These are phyloP conservation scores for Balaenoptera acutorostrata DNA, from an alignment of 2,113 vertebrate species.

Conservation along the genomic window DNA sequence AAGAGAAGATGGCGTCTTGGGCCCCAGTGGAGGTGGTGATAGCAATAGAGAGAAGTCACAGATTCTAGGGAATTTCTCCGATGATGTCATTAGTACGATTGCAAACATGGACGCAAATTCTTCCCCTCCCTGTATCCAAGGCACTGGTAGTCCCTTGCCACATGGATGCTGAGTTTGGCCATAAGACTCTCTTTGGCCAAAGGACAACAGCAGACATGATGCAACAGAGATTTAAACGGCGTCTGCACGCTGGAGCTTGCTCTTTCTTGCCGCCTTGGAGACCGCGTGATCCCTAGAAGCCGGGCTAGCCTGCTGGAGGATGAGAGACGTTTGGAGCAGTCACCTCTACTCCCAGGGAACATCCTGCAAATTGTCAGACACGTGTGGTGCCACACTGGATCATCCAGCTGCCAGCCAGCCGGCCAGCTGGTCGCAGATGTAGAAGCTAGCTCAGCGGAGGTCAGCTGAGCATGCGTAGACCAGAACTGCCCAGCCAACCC, in stretches of 20 bases:
- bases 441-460: not conserved
- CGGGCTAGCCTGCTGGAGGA: not conserved
- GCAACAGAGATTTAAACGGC: not conserved
- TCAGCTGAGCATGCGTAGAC: not conserved
- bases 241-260: accelerated
- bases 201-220: not conserved
- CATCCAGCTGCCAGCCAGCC: not conserved
- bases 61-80: not conserved
- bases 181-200: not conserved
- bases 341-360: too few species aligned
- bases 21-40: not conserved
- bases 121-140: not conserved
- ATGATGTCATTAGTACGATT: not conserved
- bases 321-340: not conserved
- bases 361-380: not conserved
- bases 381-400: not conserved
- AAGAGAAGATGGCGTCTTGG: not conserved
- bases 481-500: not conserved
- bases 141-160: not conserved
- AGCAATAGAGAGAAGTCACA: not conserved
- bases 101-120: not conserved
- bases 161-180: accelerated
- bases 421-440: not conserved
- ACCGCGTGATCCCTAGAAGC: not conserved
- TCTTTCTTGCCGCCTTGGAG: not conserved